Evolutionary conservation across 2,797 vertebrate genomes (phyloP).

Genomic region (Siniperca undulata): DNA sequence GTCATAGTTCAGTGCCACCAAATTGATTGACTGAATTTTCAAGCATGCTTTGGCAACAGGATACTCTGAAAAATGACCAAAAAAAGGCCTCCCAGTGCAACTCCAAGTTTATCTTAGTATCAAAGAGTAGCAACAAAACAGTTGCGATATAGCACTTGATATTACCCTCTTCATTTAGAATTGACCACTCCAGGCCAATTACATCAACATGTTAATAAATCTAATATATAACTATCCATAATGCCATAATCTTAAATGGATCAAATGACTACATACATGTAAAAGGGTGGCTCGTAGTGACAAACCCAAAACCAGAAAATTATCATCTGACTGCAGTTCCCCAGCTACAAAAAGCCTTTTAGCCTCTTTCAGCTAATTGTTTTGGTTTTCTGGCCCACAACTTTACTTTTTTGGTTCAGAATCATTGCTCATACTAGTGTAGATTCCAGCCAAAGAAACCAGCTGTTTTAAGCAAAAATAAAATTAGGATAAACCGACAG

Average conservation of each 20-base stretch:
- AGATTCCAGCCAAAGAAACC: background rate
- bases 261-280: background rate
- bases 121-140: conserved; percentile 23
- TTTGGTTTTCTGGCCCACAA: background rate
- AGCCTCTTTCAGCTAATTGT: background rate
- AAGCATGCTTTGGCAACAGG: conserved; percentile 63
- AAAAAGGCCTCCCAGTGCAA: conserved; percentile 28
- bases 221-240: background rate
- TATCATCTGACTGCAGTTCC: too few species aligned
- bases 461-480: background rate
- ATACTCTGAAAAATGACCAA: conserved; percentile 49
- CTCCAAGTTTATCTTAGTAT: conserved; percentile 31
- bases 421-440: background rate
- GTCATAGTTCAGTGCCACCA: conserved; percentile 75
- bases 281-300: background rate
- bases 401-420: background rate
- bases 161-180: background rate
- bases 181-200: background rate
- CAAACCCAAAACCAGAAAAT: background rate
- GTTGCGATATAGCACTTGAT: background rate
- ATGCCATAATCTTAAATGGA: background rate
- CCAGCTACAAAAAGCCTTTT: background rate
- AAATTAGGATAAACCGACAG: too few species aligned
- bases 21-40: conserved; percentile 71
- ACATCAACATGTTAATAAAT: background rate